Evolutionary conservation across 2,888 invertebrate genomes (phyloP), one percentile per base, ranked within the genome.

Genomic region (Hydraecia micacea): DNA sequence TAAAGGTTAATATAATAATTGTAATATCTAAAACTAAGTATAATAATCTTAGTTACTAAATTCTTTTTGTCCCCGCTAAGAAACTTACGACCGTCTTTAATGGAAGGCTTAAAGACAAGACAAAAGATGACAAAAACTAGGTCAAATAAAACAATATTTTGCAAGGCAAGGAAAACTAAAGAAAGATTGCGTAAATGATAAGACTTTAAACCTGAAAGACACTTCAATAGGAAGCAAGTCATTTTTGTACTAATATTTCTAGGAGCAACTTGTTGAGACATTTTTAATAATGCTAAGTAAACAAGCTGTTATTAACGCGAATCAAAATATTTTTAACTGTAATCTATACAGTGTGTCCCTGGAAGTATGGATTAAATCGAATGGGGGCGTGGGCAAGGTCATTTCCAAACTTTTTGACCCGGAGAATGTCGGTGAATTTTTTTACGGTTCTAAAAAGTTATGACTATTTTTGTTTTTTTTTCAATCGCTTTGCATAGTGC

Each of bases 71-170:
- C 18, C 2, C 25, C 25, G 42, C 65, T 62, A 39, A 71, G 66
- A 65, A 70, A 66, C 42, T 78, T 60, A 58, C 58, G 4, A 58
- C 58, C 6, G 25, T 67, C 1, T 25, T 36, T 60, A 81, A 75
- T 69, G 36, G 65, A 65, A 80, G 52, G 72, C 68, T 73, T 73
- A 60, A 74, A 72, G 36, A 46, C 32, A 46, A 79, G 71, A 83
- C 62, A 70, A 80, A 80, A 81, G 75, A 73, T n/a, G 49, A 42
- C 25, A 72, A 62, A 72, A 75, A 67, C 65, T 79, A 65, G 75
- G 72, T 75, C 77, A 60, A 80, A 66, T 73, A 70, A 83, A 67
- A 77, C 11, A 72, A 72, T 72, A 8, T 75, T 77, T 75, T 77
- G 52, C 28, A 62, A 77, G 42, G 36, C n/a, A 65, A 55, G 9